Percentiles rank a stretch among this genome's conserved stretches.
Evolutionary conservation across 2,113 vertebrate species (phyloP).

Genomic region (Ctenodactylus gundi): DNA sequence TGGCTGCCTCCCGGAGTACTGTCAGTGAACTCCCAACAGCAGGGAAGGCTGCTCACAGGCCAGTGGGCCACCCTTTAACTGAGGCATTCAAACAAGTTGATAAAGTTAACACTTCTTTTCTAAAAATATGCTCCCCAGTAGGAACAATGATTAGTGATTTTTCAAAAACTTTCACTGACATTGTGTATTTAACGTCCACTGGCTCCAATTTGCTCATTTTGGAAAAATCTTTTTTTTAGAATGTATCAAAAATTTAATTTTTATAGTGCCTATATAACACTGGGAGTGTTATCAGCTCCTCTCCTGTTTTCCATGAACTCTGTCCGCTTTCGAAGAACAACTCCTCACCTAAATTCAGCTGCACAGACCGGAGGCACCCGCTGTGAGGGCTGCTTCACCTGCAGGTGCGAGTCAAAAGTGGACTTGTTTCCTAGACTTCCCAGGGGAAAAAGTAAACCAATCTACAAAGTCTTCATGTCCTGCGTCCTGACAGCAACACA

Average conservation of each 20-base stretch:
- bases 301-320: neutral
- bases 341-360: slow-evolving; percentile 11
- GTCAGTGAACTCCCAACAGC: slow-evolving; percentile 8
- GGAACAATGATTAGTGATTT: neutral
- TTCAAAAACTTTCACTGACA: slow-evolving; percentile 9
- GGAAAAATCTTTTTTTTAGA: slow-evolving; percentile 52
- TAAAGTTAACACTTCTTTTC: no score
- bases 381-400: neutral
- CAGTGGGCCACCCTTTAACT: neutral
- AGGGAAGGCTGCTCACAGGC: slow-evolving; percentile 8
- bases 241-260: no score
- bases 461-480: neutral
- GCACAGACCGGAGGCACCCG: slow-evolving; percentile 32
- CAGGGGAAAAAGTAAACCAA: neutral
- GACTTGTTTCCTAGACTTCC: slow-evolving; percentile 15
- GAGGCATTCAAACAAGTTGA: neutral
- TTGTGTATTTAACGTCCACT: neutral
- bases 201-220: slow-evolving; percentile 11
- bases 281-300: neutral
- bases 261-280: no score
- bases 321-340: slow-evolving; percentile 24
- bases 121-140: neutral
- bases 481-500: neutral
- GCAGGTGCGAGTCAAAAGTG: neutral
- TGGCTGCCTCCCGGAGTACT: neutral